These are phyloP conservation scores for Eunapius fragilis DNA, from an alignment of 37 sponge, comb jelly and placozoan genomes.

Conservation along the genomic window DNA sequence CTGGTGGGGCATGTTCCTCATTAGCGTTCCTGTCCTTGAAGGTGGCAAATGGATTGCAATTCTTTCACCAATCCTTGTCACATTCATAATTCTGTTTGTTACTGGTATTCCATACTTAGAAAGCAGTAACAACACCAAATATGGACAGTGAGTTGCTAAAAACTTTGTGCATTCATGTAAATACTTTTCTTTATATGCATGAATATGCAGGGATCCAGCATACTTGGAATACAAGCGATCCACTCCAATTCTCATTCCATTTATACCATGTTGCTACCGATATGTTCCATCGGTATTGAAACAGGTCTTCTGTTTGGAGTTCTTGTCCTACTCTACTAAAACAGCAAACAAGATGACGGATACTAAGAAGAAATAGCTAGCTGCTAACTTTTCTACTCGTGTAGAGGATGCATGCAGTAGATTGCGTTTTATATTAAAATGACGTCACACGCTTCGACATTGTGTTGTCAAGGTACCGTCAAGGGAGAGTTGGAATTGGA, in stretches of 20 bases:
- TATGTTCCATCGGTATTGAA: conserved; percentile 8
- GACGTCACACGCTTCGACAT: too few relatives aligned
- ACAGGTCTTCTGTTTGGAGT: conserved; percentile 43
- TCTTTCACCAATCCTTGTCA: conserved; percentile 42
- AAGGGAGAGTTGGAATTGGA: too few relatives aligned
- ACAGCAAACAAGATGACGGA: too few relatives aligned
- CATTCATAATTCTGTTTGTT: conserved; percentile 30
- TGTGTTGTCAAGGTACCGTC: too few relatives aligned
- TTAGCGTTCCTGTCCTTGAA: conserved; percentile 4
- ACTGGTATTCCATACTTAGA: conserved; percentile 64
- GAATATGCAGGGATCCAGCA: conserved; percentile 21
- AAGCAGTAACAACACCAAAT: conserved; percentile 12
- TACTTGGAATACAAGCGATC: conserved; percentile 21
- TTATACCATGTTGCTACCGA: conserved; percentile 25
- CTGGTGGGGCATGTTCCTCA: conserved; percentile 52
- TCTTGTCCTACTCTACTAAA: conserved; percentile 17
- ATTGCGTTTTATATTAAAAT: too few relatives aligned
- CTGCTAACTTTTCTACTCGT: too few relatives aligned
- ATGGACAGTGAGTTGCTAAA: conserved; percentile 44
- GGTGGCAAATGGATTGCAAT: conserved; percentile 31
- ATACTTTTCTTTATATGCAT: too few relatives aligned
- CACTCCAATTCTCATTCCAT: conserved; percentile 25
- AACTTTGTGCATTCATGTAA: too few relatives aligned
- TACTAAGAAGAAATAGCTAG: too few relatives aligned
- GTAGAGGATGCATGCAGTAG: too few relatives aligned